phyloP scores from a whole-genome alignment of 2,888 invertebrate species.

The Callinectes sapidus region DNA sequence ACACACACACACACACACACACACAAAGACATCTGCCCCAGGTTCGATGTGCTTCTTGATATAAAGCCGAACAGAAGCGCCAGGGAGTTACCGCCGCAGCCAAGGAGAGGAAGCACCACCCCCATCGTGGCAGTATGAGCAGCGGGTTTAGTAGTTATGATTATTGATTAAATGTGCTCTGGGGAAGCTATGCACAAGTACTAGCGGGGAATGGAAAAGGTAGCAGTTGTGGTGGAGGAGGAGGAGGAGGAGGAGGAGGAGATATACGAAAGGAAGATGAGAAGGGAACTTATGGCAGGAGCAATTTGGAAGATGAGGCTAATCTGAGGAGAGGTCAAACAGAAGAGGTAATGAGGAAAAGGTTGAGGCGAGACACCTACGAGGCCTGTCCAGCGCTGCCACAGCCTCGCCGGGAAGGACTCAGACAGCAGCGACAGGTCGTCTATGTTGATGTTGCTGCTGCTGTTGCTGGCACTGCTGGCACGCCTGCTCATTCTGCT shows the following conservation, averaged over 20 bases:
- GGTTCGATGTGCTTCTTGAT: neutral
- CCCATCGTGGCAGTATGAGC: neutral
- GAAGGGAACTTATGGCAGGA: neutral
- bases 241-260: neutral
- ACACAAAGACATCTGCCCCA: neutral
- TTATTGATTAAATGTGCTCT: too few relatives aligned
- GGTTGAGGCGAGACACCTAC: constrained; percentile 34
- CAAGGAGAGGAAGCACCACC: neutral
- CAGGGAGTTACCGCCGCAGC: neutral
- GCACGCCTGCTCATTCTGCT: constrained; percentile 28
- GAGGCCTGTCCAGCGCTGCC: constrained; percentile 67
- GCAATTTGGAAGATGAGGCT: neutral
- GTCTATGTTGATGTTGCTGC: constrained; percentile 63
- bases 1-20: neutral
- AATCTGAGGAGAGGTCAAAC: neutral
- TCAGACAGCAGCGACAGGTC: constrained; percentile 67
- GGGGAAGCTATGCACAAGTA: neutral
- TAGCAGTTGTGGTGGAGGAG: neutral
- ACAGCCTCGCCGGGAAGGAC: constrained; percentile 66
- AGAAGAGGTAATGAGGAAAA: neutral
- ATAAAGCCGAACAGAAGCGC: neutral
- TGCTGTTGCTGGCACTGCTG: constrained; percentile 52
- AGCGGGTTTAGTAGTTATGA: neutral
- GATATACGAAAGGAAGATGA: neutral
- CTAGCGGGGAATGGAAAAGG: neutral